Percentiles rank a stretch among this genome's conserved stretches.
Evolutionary conservation across 2,797 vertebrate genomes (phyloP).

Genomic region (Premnoplex brunnescens): DNA sequence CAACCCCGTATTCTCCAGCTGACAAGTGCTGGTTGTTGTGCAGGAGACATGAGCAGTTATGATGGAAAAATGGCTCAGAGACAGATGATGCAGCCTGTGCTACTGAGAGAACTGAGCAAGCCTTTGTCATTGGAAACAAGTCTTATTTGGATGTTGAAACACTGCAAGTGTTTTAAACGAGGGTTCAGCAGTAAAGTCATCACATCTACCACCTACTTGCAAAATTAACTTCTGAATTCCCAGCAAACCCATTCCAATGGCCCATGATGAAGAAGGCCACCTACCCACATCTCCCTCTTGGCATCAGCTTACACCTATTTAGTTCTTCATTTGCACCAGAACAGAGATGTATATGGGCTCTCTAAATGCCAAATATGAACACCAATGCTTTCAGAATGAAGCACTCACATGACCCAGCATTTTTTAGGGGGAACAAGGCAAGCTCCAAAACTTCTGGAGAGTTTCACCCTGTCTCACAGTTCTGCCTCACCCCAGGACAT

Average conservation of each 20-base stretch:
- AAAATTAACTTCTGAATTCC: neutral
- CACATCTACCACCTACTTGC: neutral
- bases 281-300: neutral
- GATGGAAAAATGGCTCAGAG: conserved; percentile 50
- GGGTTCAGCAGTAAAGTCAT: neutral
- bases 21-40: conserved; percentile 54
- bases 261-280: neutral
- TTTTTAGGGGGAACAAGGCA: neutral
- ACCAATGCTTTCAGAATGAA: neutral
- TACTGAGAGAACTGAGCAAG: conserved; percentile 23
- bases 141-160: neutral
- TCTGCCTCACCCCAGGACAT: neutral
- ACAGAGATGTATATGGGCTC: rapidly evolving
- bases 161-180: conserved; percentile 3
- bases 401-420: rapidly evolving
- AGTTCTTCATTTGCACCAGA: neutral
- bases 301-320: neutral
- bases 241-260: neutral
- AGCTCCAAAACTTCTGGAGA: neutral
- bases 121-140: conserved; percentile 38
- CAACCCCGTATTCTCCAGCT: conserved; percentile 45
- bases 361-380: neutral
- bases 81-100: conserved; percentile 53
- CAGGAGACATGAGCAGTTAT: conserved; percentile 22
- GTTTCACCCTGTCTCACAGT: neutral